Percentiles rank a stretch among this genome's conserved stretches.
Conservation (phyloP, 2,797 vertebrate genomes). For the Coregonus suidteri region DNA sequence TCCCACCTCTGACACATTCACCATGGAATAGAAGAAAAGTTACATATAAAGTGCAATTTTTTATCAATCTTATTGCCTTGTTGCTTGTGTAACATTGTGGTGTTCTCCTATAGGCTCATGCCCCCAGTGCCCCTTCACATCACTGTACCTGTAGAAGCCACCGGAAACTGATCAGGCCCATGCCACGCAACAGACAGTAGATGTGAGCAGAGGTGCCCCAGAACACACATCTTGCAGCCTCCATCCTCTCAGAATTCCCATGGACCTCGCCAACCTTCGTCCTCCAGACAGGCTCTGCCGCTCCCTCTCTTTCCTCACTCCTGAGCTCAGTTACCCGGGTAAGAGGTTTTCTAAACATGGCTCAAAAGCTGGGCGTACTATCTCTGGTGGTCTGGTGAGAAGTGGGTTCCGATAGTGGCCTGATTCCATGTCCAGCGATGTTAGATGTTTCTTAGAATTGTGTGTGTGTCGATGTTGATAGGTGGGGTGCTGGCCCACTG, state of each 20-base stretch:
- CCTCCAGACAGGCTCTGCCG: constrained; percentile 3
- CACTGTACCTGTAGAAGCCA: neutral
- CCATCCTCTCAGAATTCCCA: neutral
- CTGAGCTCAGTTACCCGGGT: too few relatives aligned
- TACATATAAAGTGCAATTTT: neutral
- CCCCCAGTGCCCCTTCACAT: too few relatives aligned
- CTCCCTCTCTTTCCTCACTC: neutral
- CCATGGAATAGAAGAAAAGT: neutral
- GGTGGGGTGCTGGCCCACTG: too few relatives aligned
- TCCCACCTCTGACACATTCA: neutral
- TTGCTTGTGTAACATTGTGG: neutral
- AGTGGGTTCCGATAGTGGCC: too few relatives aligned
- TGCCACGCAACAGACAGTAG: neutral
- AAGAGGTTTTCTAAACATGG: too few relatives aligned
- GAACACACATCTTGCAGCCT: constrained; percentile 8
- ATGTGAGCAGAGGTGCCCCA: neutral
- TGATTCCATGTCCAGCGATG: too few relatives aligned
- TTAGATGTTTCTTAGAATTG: too few relatives aligned
- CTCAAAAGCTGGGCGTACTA: too few relatives aligned
- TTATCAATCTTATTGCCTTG: neutral
- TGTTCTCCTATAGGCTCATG: neutral
- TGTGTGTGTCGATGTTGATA: too few relatives aligned
- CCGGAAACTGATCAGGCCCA: neutral
- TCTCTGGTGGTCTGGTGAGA: too few relatives aligned
- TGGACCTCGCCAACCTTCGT: neutral